Conservation (phyloP, 1,140 invertebrate species). For the Apolygus lucorum region DNA sequence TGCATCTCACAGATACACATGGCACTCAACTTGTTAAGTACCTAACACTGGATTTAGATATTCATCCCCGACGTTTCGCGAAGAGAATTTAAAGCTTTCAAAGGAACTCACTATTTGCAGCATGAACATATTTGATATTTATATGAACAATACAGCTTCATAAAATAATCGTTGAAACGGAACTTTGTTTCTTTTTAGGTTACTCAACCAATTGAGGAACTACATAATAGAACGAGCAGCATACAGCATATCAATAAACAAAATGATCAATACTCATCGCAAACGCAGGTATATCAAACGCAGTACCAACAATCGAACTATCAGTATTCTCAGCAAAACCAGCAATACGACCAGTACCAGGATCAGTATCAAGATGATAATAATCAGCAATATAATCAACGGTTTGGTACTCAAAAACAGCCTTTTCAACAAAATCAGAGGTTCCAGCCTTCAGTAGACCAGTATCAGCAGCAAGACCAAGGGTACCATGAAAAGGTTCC, state of each 20-base stretch:
- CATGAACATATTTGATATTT: too few species aligned
- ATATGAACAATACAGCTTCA: too few species aligned
- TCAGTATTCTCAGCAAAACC: conserved; percentile 33
- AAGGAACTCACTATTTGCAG: too few species aligned
- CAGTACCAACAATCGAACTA: conserved; percentile 35
- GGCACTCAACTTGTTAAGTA: too few species aligned
- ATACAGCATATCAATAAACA: conserved; percentile 33
- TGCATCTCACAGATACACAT: too few species aligned
- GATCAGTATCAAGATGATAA: conserved; percentile 37
- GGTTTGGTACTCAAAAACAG: not conserved
- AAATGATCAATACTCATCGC: conserved; percentile 23
- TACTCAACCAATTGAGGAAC: conserved; percentile 18
- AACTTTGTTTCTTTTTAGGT: too few species aligned
- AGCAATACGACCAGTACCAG: conserved; percentile 38
- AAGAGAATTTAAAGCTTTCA: too few species aligned
- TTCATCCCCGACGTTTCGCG: too few species aligned
- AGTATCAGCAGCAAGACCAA: not conserved
- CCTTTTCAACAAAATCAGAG: not conserved
- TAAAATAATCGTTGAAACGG: too few species aligned
- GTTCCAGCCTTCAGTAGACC: not conserved
- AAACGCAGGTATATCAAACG: conserved; percentile 33
- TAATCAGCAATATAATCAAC: conserved; percentile 31
- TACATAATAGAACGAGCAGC: conserved; percentile 35
- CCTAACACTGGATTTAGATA: too few species aligned
- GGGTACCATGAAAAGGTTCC: not conserved